Conservation (phyloP, 2,113 vertebrate species). For the Paramisgurnus dabryanus region DNA sequence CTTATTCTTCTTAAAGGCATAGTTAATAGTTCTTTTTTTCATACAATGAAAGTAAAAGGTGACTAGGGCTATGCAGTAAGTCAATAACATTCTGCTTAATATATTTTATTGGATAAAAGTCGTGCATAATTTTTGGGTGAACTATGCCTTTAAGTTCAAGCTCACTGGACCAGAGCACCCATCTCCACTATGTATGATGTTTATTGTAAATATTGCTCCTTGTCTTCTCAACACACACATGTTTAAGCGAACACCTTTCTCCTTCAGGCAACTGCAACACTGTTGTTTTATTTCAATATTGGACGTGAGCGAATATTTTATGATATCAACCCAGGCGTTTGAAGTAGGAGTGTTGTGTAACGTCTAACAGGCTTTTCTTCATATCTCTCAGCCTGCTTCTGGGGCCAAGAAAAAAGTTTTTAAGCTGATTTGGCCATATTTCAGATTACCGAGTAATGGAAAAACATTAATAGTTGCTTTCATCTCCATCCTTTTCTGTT, state of each 20-base stretch:
- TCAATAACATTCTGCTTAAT: too few species aligned
- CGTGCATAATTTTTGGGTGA: too few species aligned
- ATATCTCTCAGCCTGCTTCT: background rate
- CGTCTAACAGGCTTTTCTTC: constrained; percentile 29
- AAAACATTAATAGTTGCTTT: constrained; percentile 28
- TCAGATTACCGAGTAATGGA: constrained; percentile 37
- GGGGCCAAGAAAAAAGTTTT: constrained; percentile 12
- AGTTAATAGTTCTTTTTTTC: too few species aligned
- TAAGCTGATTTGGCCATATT: constrained; percentile 47
- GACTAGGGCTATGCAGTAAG: too few species aligned
- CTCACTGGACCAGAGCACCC: too few species aligned
- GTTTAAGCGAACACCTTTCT: background rate
- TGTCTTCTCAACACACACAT: constrained; percentile 2
- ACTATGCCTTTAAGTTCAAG: too few species aligned
- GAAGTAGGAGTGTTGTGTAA: background rate
- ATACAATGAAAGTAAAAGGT: too few species aligned
- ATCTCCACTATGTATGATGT: constrained; percentile 14
- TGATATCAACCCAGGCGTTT: background rate
- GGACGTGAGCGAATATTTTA: background rate
- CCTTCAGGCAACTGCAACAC: background rate
- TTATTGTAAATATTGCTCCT: constrained; percentile 24
- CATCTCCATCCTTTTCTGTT: constrained; percentile 11
- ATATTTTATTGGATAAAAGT: too few species aligned
- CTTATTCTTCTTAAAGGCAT: too few species aligned
- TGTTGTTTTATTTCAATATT: constrained; percentile 15